These are phyloP conservation scores for Nyctalus aviator DNA, from an alignment of 2,797 vertebrate species.

Conservation along the genomic window DNA sequence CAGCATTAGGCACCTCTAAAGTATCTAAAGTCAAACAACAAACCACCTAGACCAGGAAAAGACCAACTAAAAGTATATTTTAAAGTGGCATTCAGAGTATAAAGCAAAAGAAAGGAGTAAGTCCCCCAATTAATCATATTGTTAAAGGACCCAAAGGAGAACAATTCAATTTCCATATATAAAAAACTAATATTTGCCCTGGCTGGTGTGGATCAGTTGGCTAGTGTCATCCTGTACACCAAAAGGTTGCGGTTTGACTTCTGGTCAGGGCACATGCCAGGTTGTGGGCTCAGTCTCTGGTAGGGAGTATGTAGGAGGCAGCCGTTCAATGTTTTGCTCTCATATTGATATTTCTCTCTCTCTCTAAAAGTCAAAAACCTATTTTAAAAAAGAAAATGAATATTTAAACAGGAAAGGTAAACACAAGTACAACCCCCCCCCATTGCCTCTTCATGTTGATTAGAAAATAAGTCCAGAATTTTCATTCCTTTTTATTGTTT, in stretches of 20 bases:
- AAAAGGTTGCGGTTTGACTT: background rate
- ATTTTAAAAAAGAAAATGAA: background rate
- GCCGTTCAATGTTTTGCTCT: background rate
- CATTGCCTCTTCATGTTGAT: background rate
- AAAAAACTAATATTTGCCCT: conserved; percentile 35
- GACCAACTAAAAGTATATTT: background rate
- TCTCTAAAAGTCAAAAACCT: background rate
- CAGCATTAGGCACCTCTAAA: background rate
- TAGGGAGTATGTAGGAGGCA: background rate
- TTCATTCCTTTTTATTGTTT: conserved; percentile 61
- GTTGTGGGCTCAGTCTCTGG: background rate
- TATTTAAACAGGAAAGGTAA: conserved; percentile 51
- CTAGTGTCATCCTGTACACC: background rate
- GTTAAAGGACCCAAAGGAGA: background rate
- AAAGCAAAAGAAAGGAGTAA: conserved; percentile 24
- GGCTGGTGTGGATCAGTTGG: background rate
- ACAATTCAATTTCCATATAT: conserved; percentile 1
- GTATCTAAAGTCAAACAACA: background rate
- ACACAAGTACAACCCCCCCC: background rate
- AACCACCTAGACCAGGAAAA: background rate
- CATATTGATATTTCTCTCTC: background rate
- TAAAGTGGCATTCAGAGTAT: conserved; percentile 28
- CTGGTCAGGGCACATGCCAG: background rate
- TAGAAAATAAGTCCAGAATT: conserved; percentile 62
- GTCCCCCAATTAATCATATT: background rate